Evolutionary conservation across 2,797 vertebrate genomes (phyloP).

Genomic region (Gambelia wislizenii): DNA sequence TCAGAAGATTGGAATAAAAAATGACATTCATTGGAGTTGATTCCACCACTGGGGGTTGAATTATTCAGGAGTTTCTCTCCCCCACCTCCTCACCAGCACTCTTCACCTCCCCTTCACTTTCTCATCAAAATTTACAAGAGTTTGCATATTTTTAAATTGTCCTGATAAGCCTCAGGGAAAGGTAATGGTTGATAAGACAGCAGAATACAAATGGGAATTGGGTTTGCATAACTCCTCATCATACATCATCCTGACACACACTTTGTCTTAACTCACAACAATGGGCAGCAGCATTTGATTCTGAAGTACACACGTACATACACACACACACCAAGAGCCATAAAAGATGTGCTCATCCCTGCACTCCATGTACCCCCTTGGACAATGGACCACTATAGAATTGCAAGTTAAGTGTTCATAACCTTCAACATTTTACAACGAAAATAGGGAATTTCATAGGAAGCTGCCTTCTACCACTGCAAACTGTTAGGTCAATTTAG

Average conservation of each 20-base stretch:
- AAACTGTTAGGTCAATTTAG: background rate
- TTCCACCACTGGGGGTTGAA: slow-evolving; percentile 45
- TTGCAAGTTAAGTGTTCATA: background rate
- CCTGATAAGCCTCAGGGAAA: slow-evolving; percentile 55
- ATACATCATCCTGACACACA: slow-evolving; percentile 59
- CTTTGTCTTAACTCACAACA: slow-evolving; percentile 46
- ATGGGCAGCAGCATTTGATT: background rate
- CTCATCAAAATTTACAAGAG: slow-evolving; percentile 52
- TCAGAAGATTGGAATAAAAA: slow-evolving; percentile 32
- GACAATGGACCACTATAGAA: background rate
- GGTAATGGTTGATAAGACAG: slow-evolving; percentile 58
- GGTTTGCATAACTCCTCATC: slow-evolving; percentile 53
- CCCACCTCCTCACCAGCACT: too few species aligned
- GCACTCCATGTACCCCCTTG: background rate
- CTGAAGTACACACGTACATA: background rate
- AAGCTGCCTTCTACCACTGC: background rate
- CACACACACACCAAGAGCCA: background rate
- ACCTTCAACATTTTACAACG: background rate
- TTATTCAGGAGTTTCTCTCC: slow-evolving; percentile 57
- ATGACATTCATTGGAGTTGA: slow-evolving; percentile 50
- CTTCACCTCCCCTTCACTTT: slow-evolving; percentile 17
- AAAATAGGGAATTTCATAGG: background rate
- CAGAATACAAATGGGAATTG: slow-evolving; percentile 62
- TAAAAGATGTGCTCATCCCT: too few species aligned
- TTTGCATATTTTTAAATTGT: slow-evolving; percentile 67